Base-by-base conservation (phyloP, 2,113 vertebrate species). In the Rhinogobius similis region DNA sequence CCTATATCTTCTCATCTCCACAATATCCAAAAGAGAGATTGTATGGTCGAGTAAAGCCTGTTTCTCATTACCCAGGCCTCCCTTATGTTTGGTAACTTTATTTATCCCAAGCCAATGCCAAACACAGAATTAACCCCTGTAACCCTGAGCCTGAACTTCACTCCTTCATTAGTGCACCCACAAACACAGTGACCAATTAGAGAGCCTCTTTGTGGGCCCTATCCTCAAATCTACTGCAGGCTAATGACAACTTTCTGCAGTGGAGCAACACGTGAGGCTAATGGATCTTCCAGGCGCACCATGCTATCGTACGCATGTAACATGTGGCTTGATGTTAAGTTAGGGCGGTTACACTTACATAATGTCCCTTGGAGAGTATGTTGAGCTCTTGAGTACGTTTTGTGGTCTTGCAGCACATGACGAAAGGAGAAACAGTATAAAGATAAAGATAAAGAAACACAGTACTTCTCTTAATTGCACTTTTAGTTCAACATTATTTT, bases 261-360 rank as follows among this genome's bases (percentile, higher is more conserved):
- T 7, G 23, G 72, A 79, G 72, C 68, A 62, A 78, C 76, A 78
- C 78, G 68, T 61, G 52, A 68, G 41, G 62, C 67, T 85, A 82
- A 89, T 83, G 82, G 73, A 74, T 80, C 74, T 74, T 72, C 73
- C 87, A 88, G 80, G 59, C 67, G 50, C 48, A 55, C 74, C 48
- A 69, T 64, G 63, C 65, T 79, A 77, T 64, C 24, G 73, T 56
- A 53, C 55, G 39, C 21, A 9, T 79, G 68, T 77, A 81, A 82
- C 79, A 86, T 86, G 82, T 85, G 83, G 82, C 82, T 83, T 76
- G 52, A 53, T 68, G 81, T 77, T 82, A 78, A 81, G 70, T 62
- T 18, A 62, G 62, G 77, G 69, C 72, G 64, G 65, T 72, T 79
- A 63, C 72, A 65, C 56, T 87, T 80, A 72, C 61, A 71, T 41